Percentiles rank a stretch among this genome's conserved stretches.
These are phyloP conservation scores for Cryptocephalus primarius DNA, from an alignment of 2,888 invertebrate genomes.

Conservation along the genomic window DNA sequence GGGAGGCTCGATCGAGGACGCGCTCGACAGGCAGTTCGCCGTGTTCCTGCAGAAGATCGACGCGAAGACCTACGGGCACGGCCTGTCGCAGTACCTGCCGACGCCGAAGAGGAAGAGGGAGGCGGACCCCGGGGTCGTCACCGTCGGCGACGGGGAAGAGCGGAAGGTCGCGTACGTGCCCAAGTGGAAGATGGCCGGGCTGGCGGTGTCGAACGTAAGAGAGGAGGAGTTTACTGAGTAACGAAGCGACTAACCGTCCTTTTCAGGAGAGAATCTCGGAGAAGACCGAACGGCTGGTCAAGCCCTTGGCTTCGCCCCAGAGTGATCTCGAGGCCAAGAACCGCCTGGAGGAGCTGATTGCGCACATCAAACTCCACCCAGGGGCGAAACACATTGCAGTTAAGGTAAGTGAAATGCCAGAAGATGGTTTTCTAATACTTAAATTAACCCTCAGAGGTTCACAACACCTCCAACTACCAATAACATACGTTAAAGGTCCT, in stretches of 20 bases:
- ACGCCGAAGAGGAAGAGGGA: slow-evolving; percentile 2
- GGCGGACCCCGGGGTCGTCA: slow-evolving; percentile 9
- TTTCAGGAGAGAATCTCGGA: slow-evolving; percentile 33
- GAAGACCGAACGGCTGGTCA: slow-evolving; percentile 55
- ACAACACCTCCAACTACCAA: no score
- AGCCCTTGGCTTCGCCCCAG: slow-evolving; percentile 48
- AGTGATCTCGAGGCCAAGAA: slow-evolving; percentile 45
- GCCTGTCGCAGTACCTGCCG: slow-evolving; percentile 14
- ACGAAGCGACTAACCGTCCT: neutral
- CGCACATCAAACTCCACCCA: slow-evolving; percentile 63
- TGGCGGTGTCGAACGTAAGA: slow-evolving; percentile 15
- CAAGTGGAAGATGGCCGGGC: slow-evolving; percentile 35
- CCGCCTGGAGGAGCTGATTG: slow-evolving; percentile 57
- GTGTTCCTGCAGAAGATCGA: slow-evolving; percentile 41
- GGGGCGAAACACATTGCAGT: slow-evolving; percentile 62
- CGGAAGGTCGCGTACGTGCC: slow-evolving; percentile 15
- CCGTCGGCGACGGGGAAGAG: slow-evolving; percentile 15
- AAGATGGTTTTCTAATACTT: no score
- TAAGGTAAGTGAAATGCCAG: slow-evolving; percentile 41
- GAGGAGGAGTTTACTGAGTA: neutral
- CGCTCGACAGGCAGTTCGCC: slow-evolving; percentile 41
- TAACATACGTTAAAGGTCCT: no score
- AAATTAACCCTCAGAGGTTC: no score
- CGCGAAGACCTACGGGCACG: slow-evolving; percentile 30
- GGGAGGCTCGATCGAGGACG: slow-evolving; percentile 36